Evolutionary conservation across 2,113 vertebrate genomes (phyloP).

Genomic region (Pleuronectes platessa): DNA sequence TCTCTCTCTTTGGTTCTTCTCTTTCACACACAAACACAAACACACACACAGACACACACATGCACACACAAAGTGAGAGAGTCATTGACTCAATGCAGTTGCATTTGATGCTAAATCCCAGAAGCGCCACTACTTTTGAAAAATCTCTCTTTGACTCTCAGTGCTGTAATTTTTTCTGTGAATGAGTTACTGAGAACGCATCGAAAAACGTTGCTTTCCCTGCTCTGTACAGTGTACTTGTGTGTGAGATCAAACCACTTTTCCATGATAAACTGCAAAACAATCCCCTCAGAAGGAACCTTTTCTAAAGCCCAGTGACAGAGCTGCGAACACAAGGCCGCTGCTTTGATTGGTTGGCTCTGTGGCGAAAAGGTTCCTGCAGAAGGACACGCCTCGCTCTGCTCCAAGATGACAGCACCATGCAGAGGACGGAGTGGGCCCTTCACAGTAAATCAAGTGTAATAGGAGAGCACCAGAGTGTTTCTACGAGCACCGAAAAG

Average conservation of each 20-base stretch:
- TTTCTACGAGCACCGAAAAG: conserved; percentile 65
- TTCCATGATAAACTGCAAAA: conserved; percentile 44
- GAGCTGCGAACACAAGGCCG: conserved; percentile 24
- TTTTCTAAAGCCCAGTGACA: conserved; percentile 23
- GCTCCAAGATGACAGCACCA: conserved; percentile 78
- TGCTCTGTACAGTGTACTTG: conserved; percentile 51
- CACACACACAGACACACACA: conserved; percentile 19
- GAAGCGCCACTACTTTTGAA: conserved; percentile 39
- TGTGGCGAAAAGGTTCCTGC: conserved; percentile 51
- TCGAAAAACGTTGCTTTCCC: conserved; percentile 51
- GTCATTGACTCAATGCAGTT: conserved; percentile 31
- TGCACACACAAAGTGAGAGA: conserved; percentile 59
- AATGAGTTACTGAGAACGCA: conserved; percentile 35
- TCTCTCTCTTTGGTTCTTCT: conserved; percentile 68
- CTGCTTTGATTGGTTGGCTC: conserved; percentile 53
- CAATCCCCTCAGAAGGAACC: conserved; percentile 23
- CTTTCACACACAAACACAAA: conserved; percentile 28
- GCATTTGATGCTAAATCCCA: conserved; percentile 47
- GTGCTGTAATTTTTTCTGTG: conserved; percentile 21
- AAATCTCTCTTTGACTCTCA: conserved; percentile 39
- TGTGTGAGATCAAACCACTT: conserved; percentile 47
- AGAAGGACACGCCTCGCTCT: conserved; percentile 56
- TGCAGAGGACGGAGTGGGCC: conserved; percentile 63
- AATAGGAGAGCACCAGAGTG: conserved; percentile 75
- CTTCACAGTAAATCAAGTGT: conserved; percentile 72